Evolutionary conservation across 2,113 vertebrate genomes (phyloP).

Genomic region (Xerus inauris): DNA sequence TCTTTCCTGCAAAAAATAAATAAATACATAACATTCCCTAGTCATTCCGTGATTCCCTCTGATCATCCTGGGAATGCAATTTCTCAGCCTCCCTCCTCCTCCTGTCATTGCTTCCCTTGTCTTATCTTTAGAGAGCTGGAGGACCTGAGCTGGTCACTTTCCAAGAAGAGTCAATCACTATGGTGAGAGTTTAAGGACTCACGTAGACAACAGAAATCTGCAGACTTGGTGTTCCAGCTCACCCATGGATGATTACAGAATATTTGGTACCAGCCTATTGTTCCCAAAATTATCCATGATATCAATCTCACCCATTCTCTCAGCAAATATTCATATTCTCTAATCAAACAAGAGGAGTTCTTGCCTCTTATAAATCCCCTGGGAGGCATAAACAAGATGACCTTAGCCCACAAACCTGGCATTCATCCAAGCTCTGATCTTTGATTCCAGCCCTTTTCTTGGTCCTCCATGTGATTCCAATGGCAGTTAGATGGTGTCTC

Average conservation of each 20-base stretch:
- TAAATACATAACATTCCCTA: slow-evolving; percentile 65
- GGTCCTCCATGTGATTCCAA: neutral
- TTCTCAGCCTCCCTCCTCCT: slow-evolving; percentile 48
- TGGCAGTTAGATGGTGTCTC: neutral
- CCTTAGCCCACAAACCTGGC: slow-evolving; percentile 25
- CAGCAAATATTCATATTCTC: slow-evolving; percentile 25
- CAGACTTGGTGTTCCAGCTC: neutral
- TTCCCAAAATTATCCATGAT: neutral
- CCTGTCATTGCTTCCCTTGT: slow-evolving; percentile 64
- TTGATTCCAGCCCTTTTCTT: neutral
- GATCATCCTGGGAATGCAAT: slow-evolving; percentile 44
- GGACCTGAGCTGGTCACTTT: slow-evolving; percentile 53
- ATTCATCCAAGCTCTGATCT: slow-evolving; percentile 10
- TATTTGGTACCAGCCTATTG: neutral
- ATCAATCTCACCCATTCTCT: slow-evolving; percentile 53
- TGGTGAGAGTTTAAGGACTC: slow-evolving; percentile 4
- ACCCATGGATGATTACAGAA: neutral
- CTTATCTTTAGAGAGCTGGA: slow-evolving; percentile 69
- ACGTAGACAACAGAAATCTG: slow-evolving; percentile 23
- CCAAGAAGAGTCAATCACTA: slow-evolving; percentile 58
- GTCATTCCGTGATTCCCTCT: neutral
- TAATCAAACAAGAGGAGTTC: slow-evolving; percentile 33
- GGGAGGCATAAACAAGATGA: slow-evolving; percentile 55
- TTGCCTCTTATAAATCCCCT: slow-evolving; percentile 5
- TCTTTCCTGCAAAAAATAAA: slow-evolving; percentile 76